Base-by-base conservation (phyloP, 2,888 invertebrate species). In the Malthinus seriepunctatus region DNA sequence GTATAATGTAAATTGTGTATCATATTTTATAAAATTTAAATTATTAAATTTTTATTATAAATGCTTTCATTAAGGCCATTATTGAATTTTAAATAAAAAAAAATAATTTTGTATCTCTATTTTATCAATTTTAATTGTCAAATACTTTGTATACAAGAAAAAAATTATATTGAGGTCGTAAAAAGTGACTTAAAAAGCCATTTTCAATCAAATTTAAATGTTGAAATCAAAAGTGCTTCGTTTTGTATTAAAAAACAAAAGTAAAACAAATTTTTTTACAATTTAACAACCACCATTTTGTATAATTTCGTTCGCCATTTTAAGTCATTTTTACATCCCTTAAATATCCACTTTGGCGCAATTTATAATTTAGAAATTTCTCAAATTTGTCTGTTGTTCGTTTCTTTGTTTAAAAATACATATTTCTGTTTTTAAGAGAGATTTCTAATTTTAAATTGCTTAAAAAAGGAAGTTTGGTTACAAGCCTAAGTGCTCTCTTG, bases 21-120 rank as follows among this genome's bases (percentile, higher is more conserved):
- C 64, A 72, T 74, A 78, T 77, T 77, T 77, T 76, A 76, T 75
- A 73, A 72, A 73, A 73, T 74, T 77, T 77, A 77, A 77, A 73
- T 77, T 77, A 77, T 78, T 78, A 72, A 72, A 75, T 75, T 74
- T 68, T 67, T 70, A 70, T 56, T 70, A 66, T 69, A 68, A 61
- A 64, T 66, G 63, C 64, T 64, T 66, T 66, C 62, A 63, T 61
- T 63, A 66, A 63, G 63, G 64, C 64, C 66, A 66, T 66, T 64
- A 72, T 69, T 68, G 70, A 71, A 72, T 69, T 51, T 5, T 53
- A 57, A 61, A 60, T 60, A 63, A 65, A 70, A 64, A 62, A 67
- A 64, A 64, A 68, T 69, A 66, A 69, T 73, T 71, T 71, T 72
- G 68, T 73, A 71, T 68, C 66, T 68, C 62, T 65, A 63, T 69